phyloP scores from a whole-genome alignment of 2,888 invertebrate genomes.

The Rotaria macrura region DNA sequence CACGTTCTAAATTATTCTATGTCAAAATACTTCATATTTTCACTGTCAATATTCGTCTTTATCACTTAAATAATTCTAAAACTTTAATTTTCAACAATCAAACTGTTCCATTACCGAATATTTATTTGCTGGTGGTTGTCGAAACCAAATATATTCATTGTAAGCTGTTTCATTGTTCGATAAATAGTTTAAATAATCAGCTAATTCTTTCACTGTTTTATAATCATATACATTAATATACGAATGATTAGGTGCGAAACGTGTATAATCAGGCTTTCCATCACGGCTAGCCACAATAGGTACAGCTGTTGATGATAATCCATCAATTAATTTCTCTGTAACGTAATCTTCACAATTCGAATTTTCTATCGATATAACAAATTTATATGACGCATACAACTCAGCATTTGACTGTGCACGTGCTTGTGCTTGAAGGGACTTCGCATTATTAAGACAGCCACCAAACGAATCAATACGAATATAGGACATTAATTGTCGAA shows the following conservation, averaged over 20 bases:
- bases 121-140: not conserved
- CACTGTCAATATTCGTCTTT: no score
- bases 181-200: constrained; percentile 26
- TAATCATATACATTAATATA: constrained; percentile 33
- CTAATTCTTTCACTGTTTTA: constrained; percentile 31
- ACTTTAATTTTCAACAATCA: no score
- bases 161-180: constrained; percentile 10
- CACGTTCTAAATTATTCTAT: no score
- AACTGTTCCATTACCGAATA: not conserved
- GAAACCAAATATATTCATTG: constrained; percentile 6
- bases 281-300: constrained; percentile 31
- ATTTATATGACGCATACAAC: constrained; percentile 32
- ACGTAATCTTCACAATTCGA: constrained; percentile 34
- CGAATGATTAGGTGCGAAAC: constrained; percentile 27
- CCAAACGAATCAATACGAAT: constrained; percentile 31
- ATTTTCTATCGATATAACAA: constrained; percentile 34
- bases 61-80: no score
- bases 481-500: constrained; percentile 26
- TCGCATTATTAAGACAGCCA: constrained; percentile 29
- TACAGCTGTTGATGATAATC: constrained; percentile 26
- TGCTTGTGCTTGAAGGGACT: constrained; percentile 20
- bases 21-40: no score
- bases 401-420: constrained; percentile 25
- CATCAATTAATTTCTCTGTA: constrained; percentile 34
- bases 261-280: constrained; percentile 28